phyloP scores from a whole-genome alignment of 2,797 vertebrate species.

The Paramormyrops hopkinsi region DNA sequence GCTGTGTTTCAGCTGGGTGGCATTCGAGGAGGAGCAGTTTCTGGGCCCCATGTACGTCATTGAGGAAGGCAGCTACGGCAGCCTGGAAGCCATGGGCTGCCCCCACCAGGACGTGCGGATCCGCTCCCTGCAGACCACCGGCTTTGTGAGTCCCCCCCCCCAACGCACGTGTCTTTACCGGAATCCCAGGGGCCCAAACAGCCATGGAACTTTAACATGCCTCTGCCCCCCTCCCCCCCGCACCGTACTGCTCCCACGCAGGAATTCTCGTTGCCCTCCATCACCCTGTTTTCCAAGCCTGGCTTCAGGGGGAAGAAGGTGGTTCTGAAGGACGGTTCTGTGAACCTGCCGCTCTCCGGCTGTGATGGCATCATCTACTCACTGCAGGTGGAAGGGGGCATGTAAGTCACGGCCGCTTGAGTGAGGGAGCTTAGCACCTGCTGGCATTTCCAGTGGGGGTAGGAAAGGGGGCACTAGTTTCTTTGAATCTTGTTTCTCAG shows the following conservation, averaged over 20 bases:
- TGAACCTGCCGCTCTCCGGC: conserved; percentile 71
- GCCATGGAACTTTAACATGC: background rate
- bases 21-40: conserved; percentile 75
- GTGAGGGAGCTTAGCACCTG: background rate
- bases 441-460: background rate
- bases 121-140: conserved; percentile 70
- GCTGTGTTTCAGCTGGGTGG: conserved; percentile 72
- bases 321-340: conserved; percentile 55
- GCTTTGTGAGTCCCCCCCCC: conserved; percentile 71
- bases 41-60: conserved; percentile 80
- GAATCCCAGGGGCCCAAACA: background rate
- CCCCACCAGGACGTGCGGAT: conserved; percentile 55
- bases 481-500: background rate
- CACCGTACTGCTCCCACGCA: conserved; percentile 37
- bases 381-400: conserved; percentile 80
- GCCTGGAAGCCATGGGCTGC: conserved; percentile 74
- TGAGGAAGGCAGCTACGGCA: conserved; percentile 84
- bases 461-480: background rate
- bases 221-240: background rate
- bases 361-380: conserved; percentile 70
- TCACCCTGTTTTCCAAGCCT: conserved; percentile 75
- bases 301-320: conserved; percentile 77
- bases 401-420: conserved; percentile 61
- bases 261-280: conserved; percentile 83
- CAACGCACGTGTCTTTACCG: background rate